These are phyloP conservation scores for Diplosoma virens DNA, from an alignment of 23 tunicate species.

Conservation along the genomic window DNA sequence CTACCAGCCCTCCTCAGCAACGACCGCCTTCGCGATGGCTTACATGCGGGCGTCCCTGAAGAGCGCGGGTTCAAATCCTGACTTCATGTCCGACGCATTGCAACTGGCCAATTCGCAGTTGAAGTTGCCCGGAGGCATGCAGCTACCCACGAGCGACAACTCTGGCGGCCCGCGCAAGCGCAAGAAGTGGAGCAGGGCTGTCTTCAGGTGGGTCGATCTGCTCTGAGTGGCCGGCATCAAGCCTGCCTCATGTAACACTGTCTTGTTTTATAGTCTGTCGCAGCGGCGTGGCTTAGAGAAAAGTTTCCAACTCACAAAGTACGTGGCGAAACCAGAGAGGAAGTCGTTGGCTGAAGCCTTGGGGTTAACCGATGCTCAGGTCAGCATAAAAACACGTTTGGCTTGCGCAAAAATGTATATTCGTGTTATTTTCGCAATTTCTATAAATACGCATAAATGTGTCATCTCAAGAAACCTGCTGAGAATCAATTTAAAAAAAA, in stretches of 20 bases:
- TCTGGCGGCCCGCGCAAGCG: constrained; percentile 61
- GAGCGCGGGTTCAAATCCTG: neutral
- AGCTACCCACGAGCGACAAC: neutral
- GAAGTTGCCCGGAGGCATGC: neutral
- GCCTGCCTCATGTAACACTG: no score
- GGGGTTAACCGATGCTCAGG: constrained; percentile 94
- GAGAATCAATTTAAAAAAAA: no score
- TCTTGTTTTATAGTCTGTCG: constrained; percentile 41
- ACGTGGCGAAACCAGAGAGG: constrained; percentile 90
- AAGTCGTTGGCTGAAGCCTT: constrained; percentile 73
- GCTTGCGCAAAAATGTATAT: no score
- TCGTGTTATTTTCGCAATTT: no score
- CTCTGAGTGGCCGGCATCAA: neutral
- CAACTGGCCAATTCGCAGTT: neutral
- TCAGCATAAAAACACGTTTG: no score
- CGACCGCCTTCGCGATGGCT: constrained; percentile 43
- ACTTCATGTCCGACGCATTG: neutral
- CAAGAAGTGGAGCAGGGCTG: constrained; percentile 94
- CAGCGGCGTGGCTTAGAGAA: constrained; percentile 84
- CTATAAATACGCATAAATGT: no score
- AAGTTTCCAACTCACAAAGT: constrained; percentile 82
- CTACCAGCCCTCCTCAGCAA: constrained; percentile 5
- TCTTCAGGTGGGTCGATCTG: constrained; percentile 48
- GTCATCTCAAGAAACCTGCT: no score
- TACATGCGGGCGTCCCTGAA: constrained; percentile 5